Base-by-base conservation (phyloP, 2,113 vertebrate genomes). In the Tricholaema leucomelas region DNA sequence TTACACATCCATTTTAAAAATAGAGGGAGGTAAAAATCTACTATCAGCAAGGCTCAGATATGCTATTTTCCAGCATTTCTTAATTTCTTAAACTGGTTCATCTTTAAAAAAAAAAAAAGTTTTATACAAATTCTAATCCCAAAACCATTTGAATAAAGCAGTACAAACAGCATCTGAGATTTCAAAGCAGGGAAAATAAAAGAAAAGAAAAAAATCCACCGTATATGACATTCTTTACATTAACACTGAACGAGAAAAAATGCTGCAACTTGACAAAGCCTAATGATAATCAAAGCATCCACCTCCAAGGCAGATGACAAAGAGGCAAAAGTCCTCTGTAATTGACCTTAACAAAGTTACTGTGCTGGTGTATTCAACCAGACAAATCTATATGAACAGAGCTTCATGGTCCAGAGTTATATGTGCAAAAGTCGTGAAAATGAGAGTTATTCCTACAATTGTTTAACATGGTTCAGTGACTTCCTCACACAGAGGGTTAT, bases 401-500 rank as follows among this genome's bases (percentile, higher is more conserved):
- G 27, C 60, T 95, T 81, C 81, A 66, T n/a, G 71, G 81, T 75
- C 94, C 79, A 73, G 69, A 91, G 88, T 77, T 84, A 75, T 42
- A 54, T 40, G 54, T 60, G 36, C 85, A 90, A 35, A 73, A 94
- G 74, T 91, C 82, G 90, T 21, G 73, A 84, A 93, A 92, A 94
- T 85, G n/a, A 88, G 58, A 88, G 65, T 75, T 74, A 75, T 81
- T 78, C 54, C 38, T 83, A 86, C 79, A 78, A 27, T 38, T 14
- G 65, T 75, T 90, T 83, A 48, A 40, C 58, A 44, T 27, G 65
- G 61, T 76, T 94, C 87, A 90, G 76, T 50, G 35, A 12, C 31
- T 92, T 50, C 46, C 69, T 77, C 73, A 55, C 70, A 88, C 54
- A 4, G 12, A 86, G 65, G 40, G 14, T 72, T 72, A 60, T 60